phyloP scores from a whole-genome alignment of 2,888 invertebrate species.

The Cryptophagus acutangulus region DNA sequence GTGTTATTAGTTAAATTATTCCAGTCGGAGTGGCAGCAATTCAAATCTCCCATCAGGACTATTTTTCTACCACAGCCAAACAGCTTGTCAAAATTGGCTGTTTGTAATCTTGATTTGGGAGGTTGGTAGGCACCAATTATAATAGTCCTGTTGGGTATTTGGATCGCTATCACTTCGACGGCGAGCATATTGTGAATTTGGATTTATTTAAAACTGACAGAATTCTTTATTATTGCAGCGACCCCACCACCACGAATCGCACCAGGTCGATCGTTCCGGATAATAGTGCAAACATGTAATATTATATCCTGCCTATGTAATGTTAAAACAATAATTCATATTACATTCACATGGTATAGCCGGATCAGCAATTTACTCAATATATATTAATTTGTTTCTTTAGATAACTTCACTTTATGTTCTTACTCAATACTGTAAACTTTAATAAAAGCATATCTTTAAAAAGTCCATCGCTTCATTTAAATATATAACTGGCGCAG shows the following conservation, averaged over 20 bases:
- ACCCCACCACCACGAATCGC: neutral
- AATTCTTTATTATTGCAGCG: neutral
- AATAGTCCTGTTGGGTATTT: neutral
- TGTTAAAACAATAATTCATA: too few relatives aligned
- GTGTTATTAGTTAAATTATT: constrained; percentile 4
- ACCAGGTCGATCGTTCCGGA: neutral
- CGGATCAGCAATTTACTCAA: too few relatives aligned
- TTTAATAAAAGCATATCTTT: too few relatives aligned
- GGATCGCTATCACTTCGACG: neutral
- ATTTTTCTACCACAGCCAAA: constrained; percentile 1
- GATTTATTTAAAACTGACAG: neutral
- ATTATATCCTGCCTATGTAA: too few relatives aligned
- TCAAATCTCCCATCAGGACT: constrained; percentile 7
- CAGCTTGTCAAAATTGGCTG: neutral
- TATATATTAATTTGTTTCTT: too few relatives aligned
- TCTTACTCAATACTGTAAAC: too few relatives aligned
- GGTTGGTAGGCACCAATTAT: neutral
- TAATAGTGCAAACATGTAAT: too few relatives aligned
- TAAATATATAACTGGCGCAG: too few relatives aligned
- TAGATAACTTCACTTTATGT: too few relatives aligned
- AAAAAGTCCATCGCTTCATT: too few relatives aligned
- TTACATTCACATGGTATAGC: too few relatives aligned
- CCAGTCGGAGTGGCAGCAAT: constrained; percentile 7
- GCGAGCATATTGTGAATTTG: neutral
- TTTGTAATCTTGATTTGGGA: neutral